Evolutionary conservation across 2,888 invertebrate genomes (phyloP).

Genomic region (Leptinotarsa tumamoca): DNA sequence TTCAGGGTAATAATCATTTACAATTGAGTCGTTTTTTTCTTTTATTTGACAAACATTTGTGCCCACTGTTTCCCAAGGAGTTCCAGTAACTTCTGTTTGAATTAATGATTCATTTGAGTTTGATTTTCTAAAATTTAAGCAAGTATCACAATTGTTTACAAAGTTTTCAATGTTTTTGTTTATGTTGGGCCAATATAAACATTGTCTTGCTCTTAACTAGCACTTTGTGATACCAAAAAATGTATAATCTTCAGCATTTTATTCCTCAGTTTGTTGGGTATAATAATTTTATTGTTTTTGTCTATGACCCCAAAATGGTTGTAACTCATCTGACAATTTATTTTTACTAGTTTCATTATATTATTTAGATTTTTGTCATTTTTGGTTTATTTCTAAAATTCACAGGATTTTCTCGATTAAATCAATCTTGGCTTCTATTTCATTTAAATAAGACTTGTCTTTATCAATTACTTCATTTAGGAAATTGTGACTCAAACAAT

Average conservation of each 20-base stretch:
- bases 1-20: slow-evolving; percentile 18
- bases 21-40: slow-evolving; percentile 15
- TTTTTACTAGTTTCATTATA: background rate
- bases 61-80: background rate
- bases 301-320: slow-evolving; percentile 12
- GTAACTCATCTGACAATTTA: slow-evolving; percentile 10
- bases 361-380: background rate
- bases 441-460: slow-evolving; percentile 1
- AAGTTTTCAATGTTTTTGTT: no score
- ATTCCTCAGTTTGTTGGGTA: slow-evolving; percentile 1
- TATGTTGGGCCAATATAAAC: no score
- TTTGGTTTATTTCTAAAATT: background rate
- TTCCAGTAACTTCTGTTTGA: no score
- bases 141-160: no score
- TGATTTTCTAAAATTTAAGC: no score
- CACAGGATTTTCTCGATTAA: background rate
- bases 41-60: slow-evolving; percentile 14
- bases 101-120: no score
- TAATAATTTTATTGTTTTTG: slow-evolving; percentile 15
- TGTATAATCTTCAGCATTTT: slow-evolving; percentile 6
- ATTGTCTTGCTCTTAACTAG: background rate
- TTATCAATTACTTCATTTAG: slow-evolving; percentile 21
- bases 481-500: slow-evolving; percentile 11
- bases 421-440: background rate
- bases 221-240: slow-evolving; percentile 11